Evolutionary conservation across 2,797 vertebrate species (phyloP).

Genomic region (Euphonia xanthogaster): DNA sequence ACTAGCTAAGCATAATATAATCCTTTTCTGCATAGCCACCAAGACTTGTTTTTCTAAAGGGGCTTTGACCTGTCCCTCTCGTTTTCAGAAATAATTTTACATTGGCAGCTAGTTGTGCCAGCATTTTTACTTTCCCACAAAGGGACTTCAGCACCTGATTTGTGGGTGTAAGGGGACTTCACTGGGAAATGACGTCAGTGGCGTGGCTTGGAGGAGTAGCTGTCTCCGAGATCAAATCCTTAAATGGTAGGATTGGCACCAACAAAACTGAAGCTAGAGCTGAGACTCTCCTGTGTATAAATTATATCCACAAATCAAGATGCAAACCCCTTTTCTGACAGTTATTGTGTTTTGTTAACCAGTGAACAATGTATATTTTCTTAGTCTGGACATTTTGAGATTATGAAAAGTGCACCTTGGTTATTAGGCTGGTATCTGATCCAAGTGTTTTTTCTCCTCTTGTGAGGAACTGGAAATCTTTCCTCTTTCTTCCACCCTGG

Average conservation of each 20-base stretch:
- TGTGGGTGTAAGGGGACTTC: slow-evolving; percentile 54
- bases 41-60: slow-evolving; percentile 13
- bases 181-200: slow-evolving; percentile 52
- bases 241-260: slow-evolving; percentile 65
- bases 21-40: slow-evolving; percentile 44
- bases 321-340: neutral
- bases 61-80: slow-evolving; percentile 57
- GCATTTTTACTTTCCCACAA: slow-evolving; percentile 52
- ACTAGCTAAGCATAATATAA: slow-evolving; percentile 63
- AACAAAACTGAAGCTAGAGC: slow-evolving; percentile 29
- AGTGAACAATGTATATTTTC: slow-evolving; percentile 31
- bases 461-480: slow-evolving; percentile 1
- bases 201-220: neutral
- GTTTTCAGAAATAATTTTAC: slow-evolving; percentile 55
- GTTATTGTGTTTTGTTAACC: slow-evolving; percentile 50
- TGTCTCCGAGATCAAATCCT: slow-evolving; percentile 13
- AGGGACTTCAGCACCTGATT: slow-evolving; percentile 65
- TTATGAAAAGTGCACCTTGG: slow-evolving; percentile 25
- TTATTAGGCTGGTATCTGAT: slow-evolving; percentile 21
- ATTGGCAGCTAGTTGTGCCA: slow-evolving; percentile 37
- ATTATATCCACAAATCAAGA: slow-evolving; percentile 27
- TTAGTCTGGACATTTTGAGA: neutral
- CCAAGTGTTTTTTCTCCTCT: slow-evolving; percentile 6
- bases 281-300: slow-evolving; percentile 4
- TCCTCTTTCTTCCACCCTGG: neutral